These are phyloP conservation scores for Mythimna impura DNA, from an alignment of 2,888 invertebrate species.

Conservation along the genomic window DNA sequence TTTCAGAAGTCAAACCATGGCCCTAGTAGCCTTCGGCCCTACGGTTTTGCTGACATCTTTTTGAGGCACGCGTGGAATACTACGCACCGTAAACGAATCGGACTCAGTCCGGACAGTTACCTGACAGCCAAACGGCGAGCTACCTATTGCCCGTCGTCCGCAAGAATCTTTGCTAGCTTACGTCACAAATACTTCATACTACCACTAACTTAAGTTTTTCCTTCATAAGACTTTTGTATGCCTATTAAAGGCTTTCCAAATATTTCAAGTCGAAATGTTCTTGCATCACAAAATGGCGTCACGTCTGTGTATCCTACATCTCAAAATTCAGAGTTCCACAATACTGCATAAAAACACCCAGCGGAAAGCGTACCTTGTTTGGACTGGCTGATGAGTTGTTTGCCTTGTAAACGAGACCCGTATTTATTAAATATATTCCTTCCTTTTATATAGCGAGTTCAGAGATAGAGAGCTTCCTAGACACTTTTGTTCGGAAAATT, in stretches of 20 bases:
- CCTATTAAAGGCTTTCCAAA: neutral
- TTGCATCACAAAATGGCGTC: constrained; percentile 19
- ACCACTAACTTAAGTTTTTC: neutral
- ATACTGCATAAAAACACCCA: constrained; percentile 66
- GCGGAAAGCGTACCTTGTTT: constrained; percentile 74
- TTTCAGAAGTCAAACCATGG: no score
- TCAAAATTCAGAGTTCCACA: constrained; percentile 63
- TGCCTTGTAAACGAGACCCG: constrained; percentile 83
- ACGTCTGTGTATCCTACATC: constrained; percentile 30
- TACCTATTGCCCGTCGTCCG: no score
- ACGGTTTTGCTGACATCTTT: no score
- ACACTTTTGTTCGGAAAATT: constrained; percentile 22
- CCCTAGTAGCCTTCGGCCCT: no score
- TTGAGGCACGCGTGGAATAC: no score
- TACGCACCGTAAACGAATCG: no score
- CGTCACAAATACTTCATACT: no score
- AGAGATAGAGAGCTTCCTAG: constrained; percentile 36
- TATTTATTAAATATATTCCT: constrained; percentile 75
- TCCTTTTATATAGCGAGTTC: constrained; percentile 57
- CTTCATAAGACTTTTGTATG: neutral
- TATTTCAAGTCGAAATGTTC: neutral
- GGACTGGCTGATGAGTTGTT: constrained; percentile 84
- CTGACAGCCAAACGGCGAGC: no score
- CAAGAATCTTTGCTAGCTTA: no score
- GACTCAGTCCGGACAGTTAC: no score